Base-by-base conservation (phyloP, 2,797 vertebrate genomes). In the Echeneis naucrates region DNA sequence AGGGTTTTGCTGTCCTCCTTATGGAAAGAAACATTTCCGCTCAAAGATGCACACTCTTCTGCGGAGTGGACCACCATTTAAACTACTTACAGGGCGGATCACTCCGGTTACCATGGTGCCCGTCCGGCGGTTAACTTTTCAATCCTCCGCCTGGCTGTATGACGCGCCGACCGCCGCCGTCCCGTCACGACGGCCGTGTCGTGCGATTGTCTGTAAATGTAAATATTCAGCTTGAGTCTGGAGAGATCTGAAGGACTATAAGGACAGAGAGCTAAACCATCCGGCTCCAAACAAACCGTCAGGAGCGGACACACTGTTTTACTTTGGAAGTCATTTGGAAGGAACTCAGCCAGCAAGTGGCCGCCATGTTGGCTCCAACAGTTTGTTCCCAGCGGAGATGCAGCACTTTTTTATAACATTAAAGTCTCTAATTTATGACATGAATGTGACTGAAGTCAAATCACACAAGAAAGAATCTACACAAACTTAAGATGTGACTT, bases 1-100 rank as follows among this genome's bases (percentile, higher is more conserved):
- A 91, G 91, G 81, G 81, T 90, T 92, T 92, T 92, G 86, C 88
- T 92, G 88, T 85, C 84, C 72, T 81, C 78, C 81, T 91, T 87
- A 93, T 92, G 88, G 82, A 88, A 74, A 88, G 81, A 90, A 89
- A 90, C 82, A 81, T 74, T 84, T 81, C 75, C 37, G 72, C 44
- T 47, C 66, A 47, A 53, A 86, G 37, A 84, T 71, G 64, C 78
- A 56, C 68, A 51, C 56, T 63, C 57, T 56, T 59, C 58, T 68
- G 64, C n/a, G 40, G 69, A 62, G 73, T 64, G 6, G 67, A 72
- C 78, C 61, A 83, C 72, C 3, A 66, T 75, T 78, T 45, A 63
- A 65, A 83, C 68, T 12, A 45, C 87, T 57, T 60, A 78, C 51
- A 62, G 72, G 52, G 74, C 59, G 73, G 73, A 76, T 78, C 52